A percentile compares a stretch with the other conserved stretches of the same genome.
Evolutionary conservation across 2,888 invertebrate species (phyloP).

Genomic region (Yponomeuta cagnagella): DNA sequence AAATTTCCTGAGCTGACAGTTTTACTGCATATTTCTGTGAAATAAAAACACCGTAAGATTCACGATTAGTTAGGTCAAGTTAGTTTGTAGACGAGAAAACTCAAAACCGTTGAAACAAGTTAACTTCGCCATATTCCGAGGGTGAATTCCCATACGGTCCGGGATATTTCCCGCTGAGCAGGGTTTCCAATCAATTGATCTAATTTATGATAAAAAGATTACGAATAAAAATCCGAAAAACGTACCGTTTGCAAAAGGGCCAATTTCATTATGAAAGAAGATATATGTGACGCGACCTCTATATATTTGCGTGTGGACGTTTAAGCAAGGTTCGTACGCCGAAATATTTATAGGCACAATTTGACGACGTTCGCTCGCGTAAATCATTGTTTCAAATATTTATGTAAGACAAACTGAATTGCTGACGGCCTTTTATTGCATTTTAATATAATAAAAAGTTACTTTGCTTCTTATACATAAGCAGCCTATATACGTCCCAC

Average conservation of each 20-base stretch:
- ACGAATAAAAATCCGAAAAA: conserved; percentile 1
- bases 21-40: conserved; percentile 52
- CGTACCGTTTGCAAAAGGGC: conserved; percentile 28
- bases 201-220: background rate
- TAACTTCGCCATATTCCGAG: background rate
- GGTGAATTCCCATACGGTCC: background rate
- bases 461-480: too few relatives aligned
- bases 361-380: conserved; percentile 50
- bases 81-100: background rate
- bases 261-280: conserved; percentile 49
- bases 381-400: conserved; percentile 47
- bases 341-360: conserved; percentile 61
- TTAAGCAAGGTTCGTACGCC: conserved; percentile 57
- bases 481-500: too few relatives aligned
- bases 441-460: background rate
- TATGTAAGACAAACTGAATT: conserved; percentile 24
- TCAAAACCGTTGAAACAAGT: background rate
- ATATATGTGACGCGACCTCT: conserved; percentile 56
- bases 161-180: background rate
- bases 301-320: conserved; percentile 58
- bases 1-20: conserved; percentile 52
- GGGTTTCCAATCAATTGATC: conserved; percentile 3
- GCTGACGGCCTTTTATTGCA: background rate
- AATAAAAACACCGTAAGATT: conserved; percentile 30
- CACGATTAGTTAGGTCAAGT: background rate